Percentiles rank a stretch among this genome's conserved stretches.
phyloP scores from a whole-genome alignment of 2,113 vertebrate genomes.

The Corydoras maculifer region DNA sequence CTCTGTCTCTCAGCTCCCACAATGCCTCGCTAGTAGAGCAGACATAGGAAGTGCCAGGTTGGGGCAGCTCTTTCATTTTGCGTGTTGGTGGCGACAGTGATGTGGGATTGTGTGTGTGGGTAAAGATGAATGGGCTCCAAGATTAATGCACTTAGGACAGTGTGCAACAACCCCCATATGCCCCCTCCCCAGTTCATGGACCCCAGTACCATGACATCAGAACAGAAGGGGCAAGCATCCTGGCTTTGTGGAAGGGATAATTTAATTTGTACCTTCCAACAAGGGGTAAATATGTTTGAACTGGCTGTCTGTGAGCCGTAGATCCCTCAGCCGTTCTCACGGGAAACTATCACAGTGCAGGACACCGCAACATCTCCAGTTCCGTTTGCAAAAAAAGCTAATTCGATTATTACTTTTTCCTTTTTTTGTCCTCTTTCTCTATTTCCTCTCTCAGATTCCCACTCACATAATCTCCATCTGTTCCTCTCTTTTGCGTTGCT shows the following conservation, averaged over 20 bases:
- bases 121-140: constrained; percentile 85
- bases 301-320: constrained; percentile 79
- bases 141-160: constrained; percentile 61
- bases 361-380: constrained; percentile 82
- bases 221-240: constrained; percentile 99
- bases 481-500: constrained; percentile 50
- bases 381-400: constrained; percentile 80
- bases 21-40: constrained; percentile 14
- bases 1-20: constrained; percentile 1
- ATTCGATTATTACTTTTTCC: constrained; percentile 83
- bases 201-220: constrained; percentile 98
- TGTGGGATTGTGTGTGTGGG: constrained; percentile 61
- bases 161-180: constrained; percentile 3
- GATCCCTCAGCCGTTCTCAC: constrained; percentile 88
- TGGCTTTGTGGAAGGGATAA: constrained; percentile 92
- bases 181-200: constrained; percentile 61
- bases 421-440: constrained; percentile 42
- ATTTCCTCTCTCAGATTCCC: constrained; percentile 26
- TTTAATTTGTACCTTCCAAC: constrained; percentile 99
- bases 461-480: constrained; percentile 43
- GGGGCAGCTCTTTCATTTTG: constrained; percentile 75
- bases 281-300: constrained; percentile 98
- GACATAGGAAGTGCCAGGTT: constrained; percentile 50
- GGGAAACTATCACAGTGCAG: constrained; percentile 82
- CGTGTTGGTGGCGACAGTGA: constrained; percentile 74